Evolutionary conservation across 64 coral and sea anemone genomes (phyloP), one percentile per base, ranked within the genome.

Genomic region (Dendrophyllia cribrosa): DNA sequence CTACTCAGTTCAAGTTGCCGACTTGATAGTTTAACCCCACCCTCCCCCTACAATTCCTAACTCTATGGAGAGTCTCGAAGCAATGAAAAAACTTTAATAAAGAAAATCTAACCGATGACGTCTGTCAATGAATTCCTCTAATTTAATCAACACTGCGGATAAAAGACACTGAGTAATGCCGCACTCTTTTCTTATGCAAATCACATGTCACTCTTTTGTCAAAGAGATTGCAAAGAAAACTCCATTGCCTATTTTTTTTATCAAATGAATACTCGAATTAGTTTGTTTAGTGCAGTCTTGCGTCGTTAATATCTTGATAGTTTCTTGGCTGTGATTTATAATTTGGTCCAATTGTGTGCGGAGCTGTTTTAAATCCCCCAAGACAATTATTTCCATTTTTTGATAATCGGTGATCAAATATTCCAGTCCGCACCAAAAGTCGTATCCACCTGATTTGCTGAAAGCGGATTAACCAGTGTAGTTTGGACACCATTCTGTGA

Each of bases 121-220:
- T 20, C 46, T 77, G 75, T 77, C 51, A 77, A n/a, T 56, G n/a
- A 14, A 53, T 6, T 55, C 49, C 21, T 4, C 0, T 77, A 11
- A 50, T 7, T 11, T 51, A 7, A 77, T 56, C 5, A 77, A 76
- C 70, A 74, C 3, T 16, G 71, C 10, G 16, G 13, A 55, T 51
- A 56, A 24, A n/a, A 56, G 8, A 56, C 48, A 77, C 17, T 20
- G 20, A 64, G 14, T 64, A 14, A 64, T 15, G 51, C 9, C 20
- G 21, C 20, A 55, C 51, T 10, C 51, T 45, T 77, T 77, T 77
- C 49, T 77, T 7, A 77, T 55, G 75, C 75, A 77, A 77, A 77
- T 77, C 75, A 21, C 16, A 52, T 55, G 19, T 77, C 20, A 21
- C 50, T 55, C 2, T 55, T n/a, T 77, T 55, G 75, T 11, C 51